These are phyloP conservation scores for Nilaparvata lugens DNA, from an alignment of 1,140 invertebrate species.

Conservation along the genomic window DNA sequence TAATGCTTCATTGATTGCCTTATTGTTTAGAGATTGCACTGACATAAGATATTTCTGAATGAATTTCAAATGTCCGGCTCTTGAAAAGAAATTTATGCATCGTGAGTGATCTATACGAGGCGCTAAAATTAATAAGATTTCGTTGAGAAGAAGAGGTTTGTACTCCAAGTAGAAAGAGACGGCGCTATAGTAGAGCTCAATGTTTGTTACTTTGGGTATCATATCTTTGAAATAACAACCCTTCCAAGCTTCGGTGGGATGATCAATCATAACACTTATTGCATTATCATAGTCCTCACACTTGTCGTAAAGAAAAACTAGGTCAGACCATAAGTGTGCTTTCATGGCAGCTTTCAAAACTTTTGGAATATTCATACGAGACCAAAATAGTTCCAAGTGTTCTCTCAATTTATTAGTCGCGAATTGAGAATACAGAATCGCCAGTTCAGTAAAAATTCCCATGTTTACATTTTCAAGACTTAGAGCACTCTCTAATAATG, in stretches of 20 bases:
- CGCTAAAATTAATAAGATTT: constrained; percentile 88
- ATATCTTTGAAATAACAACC: constrained; percentile 99
- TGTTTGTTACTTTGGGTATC: constrained; percentile 95
- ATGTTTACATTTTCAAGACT: constrained; percentile 96
- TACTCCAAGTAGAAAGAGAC: constrained; percentile 98
- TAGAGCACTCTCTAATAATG: constrained; percentile 89
- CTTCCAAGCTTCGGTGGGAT: constrained; percentile 97
- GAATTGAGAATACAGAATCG: constrained; percentile 97
- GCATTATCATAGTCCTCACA: constrained; percentile 99
- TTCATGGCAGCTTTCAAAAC: constrained; percentile 92
- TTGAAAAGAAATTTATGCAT: constrained; percentile 56
- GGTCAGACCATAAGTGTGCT: constrained; percentile 96
- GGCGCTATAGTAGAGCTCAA: constrained; percentile 97
- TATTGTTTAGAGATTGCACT: constrained; percentile 97
- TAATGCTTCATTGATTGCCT: constrained; percentile 96
- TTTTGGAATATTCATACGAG: constrained; percentile 98
- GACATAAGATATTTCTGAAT: constrained; percentile 96
- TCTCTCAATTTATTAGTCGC: constrained; percentile 98
- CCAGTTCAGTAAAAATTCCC: constrained; percentile 99
- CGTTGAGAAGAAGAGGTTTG: constrained; percentile 93
- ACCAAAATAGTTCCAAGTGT: constrained; percentile 99
- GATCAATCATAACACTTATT: constrained; percentile 96
- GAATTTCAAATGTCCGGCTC: constrained; percentile 74
- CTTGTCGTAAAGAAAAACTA: constrained; percentile 99
- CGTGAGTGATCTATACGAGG: constrained; percentile 96